These are phyloP conservation scores for Melanostoma scalare DNA, from an alignment of 2,888 invertebrate genomes.

Conservation along the genomic window DNA sequence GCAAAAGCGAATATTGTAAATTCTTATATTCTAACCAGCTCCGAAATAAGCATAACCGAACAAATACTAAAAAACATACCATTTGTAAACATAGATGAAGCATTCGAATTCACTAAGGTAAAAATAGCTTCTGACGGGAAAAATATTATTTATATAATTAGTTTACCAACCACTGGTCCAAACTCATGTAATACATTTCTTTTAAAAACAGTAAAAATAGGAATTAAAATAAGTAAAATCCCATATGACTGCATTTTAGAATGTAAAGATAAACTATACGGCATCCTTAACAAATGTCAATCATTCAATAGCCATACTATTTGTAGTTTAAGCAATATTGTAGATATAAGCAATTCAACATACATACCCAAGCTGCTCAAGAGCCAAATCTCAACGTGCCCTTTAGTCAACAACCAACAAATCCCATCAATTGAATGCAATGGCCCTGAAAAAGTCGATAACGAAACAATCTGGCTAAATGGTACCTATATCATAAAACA, in stretches of 20 bases:
- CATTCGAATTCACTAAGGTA: constrained; percentile 67
- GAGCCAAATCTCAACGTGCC: background rate
- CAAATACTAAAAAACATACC: constrained; percentile 58
- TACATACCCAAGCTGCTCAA: too few species aligned
- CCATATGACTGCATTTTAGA: constrained; percentile 46
- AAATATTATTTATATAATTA: constrained; percentile 57
- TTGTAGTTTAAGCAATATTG: too few species aligned
- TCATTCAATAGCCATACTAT: too few species aligned
- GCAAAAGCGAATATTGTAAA: constrained; percentile 56
- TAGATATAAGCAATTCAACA: too few species aligned
- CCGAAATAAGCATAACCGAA: constrained; percentile 52
- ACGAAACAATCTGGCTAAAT: constrained; percentile 5
- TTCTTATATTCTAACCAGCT: constrained; percentile 48
- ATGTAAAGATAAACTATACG: constrained; percentile 55
- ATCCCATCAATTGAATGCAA: background rate
- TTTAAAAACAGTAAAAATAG: constrained; percentile 61
- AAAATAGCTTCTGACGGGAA: constrained; percentile 62
- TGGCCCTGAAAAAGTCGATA: background rate
- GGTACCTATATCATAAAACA: constrained; percentile 7
- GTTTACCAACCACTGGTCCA: constrained; percentile 53
- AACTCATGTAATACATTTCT: constrained; percentile 48
- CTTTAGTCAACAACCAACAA: background rate
- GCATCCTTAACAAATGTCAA: constrained; percentile 55
- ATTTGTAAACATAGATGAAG: constrained; percentile 66
- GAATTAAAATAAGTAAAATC: constrained; percentile 48